These are phyloP conservation scores for Pelobates cultripes DNA, from an alignment of 2,797 vertebrate species.

Conservation along the genomic window DNA sequence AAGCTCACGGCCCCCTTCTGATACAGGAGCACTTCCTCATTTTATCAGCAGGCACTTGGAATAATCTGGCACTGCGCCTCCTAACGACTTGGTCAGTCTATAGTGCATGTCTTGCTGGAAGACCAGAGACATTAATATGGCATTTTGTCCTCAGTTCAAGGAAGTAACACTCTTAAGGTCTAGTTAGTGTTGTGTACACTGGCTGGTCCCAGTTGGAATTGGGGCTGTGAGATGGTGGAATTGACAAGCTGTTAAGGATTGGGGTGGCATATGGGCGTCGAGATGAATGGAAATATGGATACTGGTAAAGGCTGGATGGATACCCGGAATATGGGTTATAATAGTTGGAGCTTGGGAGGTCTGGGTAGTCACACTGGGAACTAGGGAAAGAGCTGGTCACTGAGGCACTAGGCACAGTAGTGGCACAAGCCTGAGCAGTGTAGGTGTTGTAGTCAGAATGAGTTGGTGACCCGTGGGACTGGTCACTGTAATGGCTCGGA, in stretches of 20 bases:
- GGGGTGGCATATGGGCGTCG: slow-evolving; percentile 88
- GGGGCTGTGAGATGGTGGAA: slow-evolving; percentile 91
- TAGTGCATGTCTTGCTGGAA: slow-evolving; percentile 72
- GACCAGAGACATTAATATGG: slow-evolving; percentile 37
- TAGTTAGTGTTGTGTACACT: slow-evolving; percentile 92
- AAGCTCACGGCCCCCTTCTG: slow-evolving; percentile 46
- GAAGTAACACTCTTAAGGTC: slow-evolving; percentile 71
- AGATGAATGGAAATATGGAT: slow-evolving; percentile 94
- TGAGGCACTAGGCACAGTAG: slow-evolving; percentile 71
- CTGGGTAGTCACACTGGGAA: slow-evolving; percentile 93
- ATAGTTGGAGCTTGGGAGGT: slow-evolving; percentile 93
- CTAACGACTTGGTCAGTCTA: slow-evolving; percentile 63
- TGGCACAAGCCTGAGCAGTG: slow-evolving; percentile 79
- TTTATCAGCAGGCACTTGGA: slow-evolving; percentile 88
- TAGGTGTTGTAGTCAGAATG: slow-evolving; percentile 86
- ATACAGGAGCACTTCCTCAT: slow-evolving; percentile 53
- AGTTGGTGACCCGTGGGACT: slow-evolving; percentile 83
- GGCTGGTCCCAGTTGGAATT: slow-evolving; percentile 93
- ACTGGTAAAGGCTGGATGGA: slow-evolving; percentile 91
- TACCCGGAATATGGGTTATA: slow-evolving; percentile 91
- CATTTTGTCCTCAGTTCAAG: background rate
- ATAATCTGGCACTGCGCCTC: slow-evolving; percentile 55
- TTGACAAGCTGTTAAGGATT: slow-evolving; percentile 88
- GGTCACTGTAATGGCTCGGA: slow-evolving; percentile 89
- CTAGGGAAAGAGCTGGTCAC: slow-evolving; percentile 81